phyloP scores from a whole-genome alignment of 1,140 invertebrate genomes.

The Schlechtendalia chinensis region DNA sequence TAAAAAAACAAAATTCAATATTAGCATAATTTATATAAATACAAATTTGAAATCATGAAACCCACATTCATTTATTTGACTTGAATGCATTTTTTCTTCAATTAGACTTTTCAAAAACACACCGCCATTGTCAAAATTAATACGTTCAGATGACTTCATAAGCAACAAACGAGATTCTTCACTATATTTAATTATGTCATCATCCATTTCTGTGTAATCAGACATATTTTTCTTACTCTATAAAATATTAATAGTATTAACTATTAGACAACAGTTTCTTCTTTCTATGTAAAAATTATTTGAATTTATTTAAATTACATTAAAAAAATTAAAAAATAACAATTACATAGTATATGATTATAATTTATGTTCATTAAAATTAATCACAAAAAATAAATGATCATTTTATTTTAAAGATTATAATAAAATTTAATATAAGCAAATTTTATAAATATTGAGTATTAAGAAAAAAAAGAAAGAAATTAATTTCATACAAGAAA shows the following conservation, averaged over 20 bases:
- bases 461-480: too few relatives aligned
- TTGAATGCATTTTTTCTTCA: slow-evolving; percentile 35
- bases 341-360: too few relatives aligned
- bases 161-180: slow-evolving; percentile 39
- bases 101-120: slow-evolving; percentile 41
- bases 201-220: neutral
- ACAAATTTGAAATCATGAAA: neutral
- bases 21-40: neutral
- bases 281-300: too few relatives aligned
- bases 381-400: too few relatives aligned
- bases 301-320: too few relatives aligned
- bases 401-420: too few relatives aligned
- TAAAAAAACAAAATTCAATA: neutral
- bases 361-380: too few relatives aligned
- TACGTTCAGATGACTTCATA: slow-evolving; percentile 40
- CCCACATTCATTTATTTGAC: slow-evolving; percentile 18
- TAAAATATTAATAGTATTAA: neutral
- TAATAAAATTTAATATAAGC: too few relatives aligned
- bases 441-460: too few relatives aligned
- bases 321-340: too few relatives aligned
- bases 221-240: slow-evolving; percentile 11
- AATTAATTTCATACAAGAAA: too few relatives aligned
- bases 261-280: neutral
- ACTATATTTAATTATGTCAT: slow-evolving; percentile 19
- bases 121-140: slow-evolving; percentile 26